Base-by-base conservation (phyloP, 2,113 vertebrate species). In the Noctilio leporinus region DNA sequence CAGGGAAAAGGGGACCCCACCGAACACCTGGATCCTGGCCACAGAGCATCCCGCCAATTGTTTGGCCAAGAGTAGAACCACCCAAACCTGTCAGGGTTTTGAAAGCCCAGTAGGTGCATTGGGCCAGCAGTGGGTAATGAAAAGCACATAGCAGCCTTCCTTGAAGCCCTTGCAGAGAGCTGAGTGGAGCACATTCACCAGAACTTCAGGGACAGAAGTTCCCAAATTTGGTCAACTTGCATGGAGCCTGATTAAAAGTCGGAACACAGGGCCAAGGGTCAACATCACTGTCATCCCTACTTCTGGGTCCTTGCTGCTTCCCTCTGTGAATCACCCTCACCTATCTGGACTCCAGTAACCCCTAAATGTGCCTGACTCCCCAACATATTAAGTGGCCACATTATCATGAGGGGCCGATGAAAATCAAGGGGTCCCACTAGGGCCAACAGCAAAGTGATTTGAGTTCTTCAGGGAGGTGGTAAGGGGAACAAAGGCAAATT, bases 131-230 rank as follows among this genome's bases (percentile, higher is more conserved):
- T 22, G 40, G 76, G 4, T 73, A 35, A 43, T 28, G 33, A 53
- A 55, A 88, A 43, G 33, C 28, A 1, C 4, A 0, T 16, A 76
- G 45, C 38, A 70, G 59, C 47, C 62, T 22, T 10, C 35, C 70
- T 10, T 2, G 26, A 83, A 62, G 81, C 38, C 26, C 38, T 55
- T 26, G 26, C 57, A 40, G 51, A 85, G 33, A 40, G 1, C 5
- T 1, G 15, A 16, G 0, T 45, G 72, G 43, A 7, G 38, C 10
- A 28, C 8, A 1, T 1, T 1, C 0, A 2, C 30, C 9, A 30
- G 55, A 4, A 51, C 2, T 4, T 6, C 76, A 51, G 5, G 8
- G 85, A 80, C 35, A 73, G n/a, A 7, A 8, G 67, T 45, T 82
- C 76, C 94, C 82, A 78, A 67, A 92, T 92, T 83, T 62, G 69